Evolutionary conservation across 2,888 invertebrate genomes (phyloP).

Genomic region (Scotopteryx bipunctaria): DNA sequence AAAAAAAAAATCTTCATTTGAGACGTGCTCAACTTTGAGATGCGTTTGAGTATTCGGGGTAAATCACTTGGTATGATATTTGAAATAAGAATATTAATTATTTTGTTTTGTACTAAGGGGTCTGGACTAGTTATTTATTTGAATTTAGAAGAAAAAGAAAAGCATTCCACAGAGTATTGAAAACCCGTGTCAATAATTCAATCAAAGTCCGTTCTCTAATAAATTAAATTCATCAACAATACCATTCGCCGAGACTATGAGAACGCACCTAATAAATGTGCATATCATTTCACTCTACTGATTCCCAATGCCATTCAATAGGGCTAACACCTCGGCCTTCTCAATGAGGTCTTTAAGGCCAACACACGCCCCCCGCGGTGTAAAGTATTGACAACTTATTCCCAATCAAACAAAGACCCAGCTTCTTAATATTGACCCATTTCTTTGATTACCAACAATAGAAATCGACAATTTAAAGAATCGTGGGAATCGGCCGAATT

Average conservation of each 20-base stretch:
- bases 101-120: no score
- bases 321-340: conserved; percentile 30
- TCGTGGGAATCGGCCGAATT: conserved; percentile 78
- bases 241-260: conserved; percentile 47
- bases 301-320: conserved; percentile 61
- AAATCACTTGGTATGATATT: no score
- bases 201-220: conserved; percentile 6
- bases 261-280: conserved; percentile 75
- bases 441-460: conserved; percentile 75
- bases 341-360: conserved; percentile 22
- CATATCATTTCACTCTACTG: conserved; percentile 79
- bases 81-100: no score
- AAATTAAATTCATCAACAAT: conserved; percentile 19
- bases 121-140: no score
- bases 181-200: conserved; percentile 4
- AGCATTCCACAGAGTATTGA: no score
- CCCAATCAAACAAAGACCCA: conserved; percentile 74
- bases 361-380: conserved; percentile 60
- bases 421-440: conserved; percentile 77
- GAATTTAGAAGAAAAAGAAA: no score
- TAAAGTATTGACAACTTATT: conserved; percentile 79
- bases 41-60: no score
- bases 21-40: no score
- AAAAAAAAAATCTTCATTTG: no score
- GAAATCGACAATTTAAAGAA: conserved; percentile 75